Evolutionary conservation across 1,140 invertebrate species (phyloP), one percentile per base, ranked within the genome.

Genomic region (Carcinoscorpius rotundicauda): DNA sequence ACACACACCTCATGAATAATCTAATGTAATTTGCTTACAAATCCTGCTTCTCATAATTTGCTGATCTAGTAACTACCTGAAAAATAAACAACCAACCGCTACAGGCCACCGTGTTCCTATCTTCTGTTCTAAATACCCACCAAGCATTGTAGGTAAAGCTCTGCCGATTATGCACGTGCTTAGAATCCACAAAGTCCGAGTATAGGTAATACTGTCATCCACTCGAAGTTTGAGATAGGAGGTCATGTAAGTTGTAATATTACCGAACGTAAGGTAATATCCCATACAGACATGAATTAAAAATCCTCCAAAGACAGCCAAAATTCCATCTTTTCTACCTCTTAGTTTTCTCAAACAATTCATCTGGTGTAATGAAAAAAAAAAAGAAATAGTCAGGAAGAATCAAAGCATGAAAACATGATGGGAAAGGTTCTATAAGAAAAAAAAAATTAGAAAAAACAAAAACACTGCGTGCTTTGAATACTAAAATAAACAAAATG

Each of bases 231-330:
- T 72, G 51, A 80, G 69, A 66, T 78, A 81, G 0, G 79, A 80
- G 6, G 74, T 77, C 67, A 81, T 71, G 68, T 81, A 81, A 6
- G 79, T 78, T 58, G 72, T 77, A 66, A 81, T 71, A 64, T 68
- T 69, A 67, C 74, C 74, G 65, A 75, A 72, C 49, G 73, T 72
- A n/a, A 55, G n/a, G 65, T 74, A 76, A 11, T 72, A 73, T 49
- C 74, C 75, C 8, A 74, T 66, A 11, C 72, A 74, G 49, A 76
- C 61, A 59, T 75, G 72, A 53, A 75, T 67, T 8, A 74, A 56
- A 58, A 76, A 72, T 29, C 74, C 74, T 50, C 72, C 73, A 49
- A 73, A 51, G 48, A 71, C 67, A n/a, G 70, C 66, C n/a, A 60
- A 52, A 29, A 71, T 62, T 9, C 70, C 69, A 29, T 29, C 29